These are phyloP conservation scores for Drosophila eohydei DNA, from an alignment of 2,888 invertebrate species.

Conservation along the genomic window DNA sequence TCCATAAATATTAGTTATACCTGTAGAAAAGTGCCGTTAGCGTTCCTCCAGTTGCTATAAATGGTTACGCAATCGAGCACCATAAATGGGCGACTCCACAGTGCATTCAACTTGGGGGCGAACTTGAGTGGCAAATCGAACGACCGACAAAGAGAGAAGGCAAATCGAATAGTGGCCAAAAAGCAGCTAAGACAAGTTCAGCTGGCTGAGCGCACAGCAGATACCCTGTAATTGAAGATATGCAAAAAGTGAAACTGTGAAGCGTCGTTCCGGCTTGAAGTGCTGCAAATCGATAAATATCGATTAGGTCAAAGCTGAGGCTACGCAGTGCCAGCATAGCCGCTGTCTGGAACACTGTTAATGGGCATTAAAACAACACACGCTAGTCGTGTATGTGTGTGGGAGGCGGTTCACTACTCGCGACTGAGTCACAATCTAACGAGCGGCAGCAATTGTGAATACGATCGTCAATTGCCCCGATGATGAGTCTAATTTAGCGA, in stretches of 20 bases:
- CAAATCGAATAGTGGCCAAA: conserved; percentile 11
- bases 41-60: conserved; percentile 17
- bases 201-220: background rate
- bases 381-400: background rate
- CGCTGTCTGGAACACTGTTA: background rate
- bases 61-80: conserved; percentile 30
- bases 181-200: conserved; percentile 1
- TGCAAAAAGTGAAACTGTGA: too few relatives aligned
- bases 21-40: background rate
- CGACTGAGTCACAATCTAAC: conserved; percentile 49
- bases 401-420: conserved; percentile 34
- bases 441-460: conserved; percentile 54
- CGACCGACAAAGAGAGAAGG: conserved; percentile 26
- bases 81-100: conserved; percentile 38
- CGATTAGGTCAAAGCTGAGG: background rate
- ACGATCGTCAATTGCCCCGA: conserved; percentile 36
- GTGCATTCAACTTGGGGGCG: conserved; percentile 54
- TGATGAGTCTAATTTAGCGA: conserved; percentile 75
- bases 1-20: too few relatives aligned
- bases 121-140: conserved; percentile 33
- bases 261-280: too few relatives aligned
- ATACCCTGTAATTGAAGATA: background rate
- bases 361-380: conserved; percentile 3
- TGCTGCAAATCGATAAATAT: background rate
- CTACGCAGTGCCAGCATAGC: background rate